phyloP scores from a whole-genome alignment of 1,140 invertebrate species.

The Habropoda laboriosa region DNA sequence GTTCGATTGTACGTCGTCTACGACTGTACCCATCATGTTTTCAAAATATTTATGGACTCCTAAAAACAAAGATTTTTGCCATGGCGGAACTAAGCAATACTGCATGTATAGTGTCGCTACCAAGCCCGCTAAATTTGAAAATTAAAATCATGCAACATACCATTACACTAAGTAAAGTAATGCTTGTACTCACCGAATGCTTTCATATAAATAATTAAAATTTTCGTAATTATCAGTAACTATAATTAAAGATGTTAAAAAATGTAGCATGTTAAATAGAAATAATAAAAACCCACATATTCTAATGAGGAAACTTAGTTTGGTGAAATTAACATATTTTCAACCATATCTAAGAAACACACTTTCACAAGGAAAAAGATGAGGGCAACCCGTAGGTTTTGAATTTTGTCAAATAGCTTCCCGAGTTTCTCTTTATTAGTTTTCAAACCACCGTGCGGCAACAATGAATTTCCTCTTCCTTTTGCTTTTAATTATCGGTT shows the following conservation, averaged over 20 bases:
- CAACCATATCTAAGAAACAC: slow-evolving; percentile 52
- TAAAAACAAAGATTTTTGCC: not conserved
- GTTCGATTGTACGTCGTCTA: slow-evolving; percentile 8
- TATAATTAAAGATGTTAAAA: not conserved
- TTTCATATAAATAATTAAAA: not conserved
- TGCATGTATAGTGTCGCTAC: not conserved
- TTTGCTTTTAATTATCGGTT: slow-evolving; percentile 11
- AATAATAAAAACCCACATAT: slow-evolving; percentile 46
- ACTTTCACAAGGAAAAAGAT: slow-evolving; percentile 60
- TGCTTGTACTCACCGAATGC: too few species aligned
- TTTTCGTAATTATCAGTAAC: not conserved
- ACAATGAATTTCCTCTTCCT: slow-evolving; percentile 51
- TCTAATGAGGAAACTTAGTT: slow-evolving; percentile 36
- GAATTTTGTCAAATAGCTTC: slow-evolving; percentile 33
- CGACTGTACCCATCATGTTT: slow-evolving; percentile 43
- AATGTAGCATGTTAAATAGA: not conserved
- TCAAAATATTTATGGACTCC: not conserved
- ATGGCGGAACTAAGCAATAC: slow-evolving; percentile 9
- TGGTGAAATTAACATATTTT: slow-evolving; percentile 47
- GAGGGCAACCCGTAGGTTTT: slow-evolving; percentile 62
- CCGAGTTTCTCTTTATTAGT: slow-evolving; percentile 57
- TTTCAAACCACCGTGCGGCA: slow-evolving; percentile 29
- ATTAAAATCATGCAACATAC: not conserved
- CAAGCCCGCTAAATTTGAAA: slow-evolving; percentile 50
- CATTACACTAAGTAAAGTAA: not conserved